Conservation (phyloP, 2,797 vertebrate species). For the Lagocephalus sceleratus region DNA sequence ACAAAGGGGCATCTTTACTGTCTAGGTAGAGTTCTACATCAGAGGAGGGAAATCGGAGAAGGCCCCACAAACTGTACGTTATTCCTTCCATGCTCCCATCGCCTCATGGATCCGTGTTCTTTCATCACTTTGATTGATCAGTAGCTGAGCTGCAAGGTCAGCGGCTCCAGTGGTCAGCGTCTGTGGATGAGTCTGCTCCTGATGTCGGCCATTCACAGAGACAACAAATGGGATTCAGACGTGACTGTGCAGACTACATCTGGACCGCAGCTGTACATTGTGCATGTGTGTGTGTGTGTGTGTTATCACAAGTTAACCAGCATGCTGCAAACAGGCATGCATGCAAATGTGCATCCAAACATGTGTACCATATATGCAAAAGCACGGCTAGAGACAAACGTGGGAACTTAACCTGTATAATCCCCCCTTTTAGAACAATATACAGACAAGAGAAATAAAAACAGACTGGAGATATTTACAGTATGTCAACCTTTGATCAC, state of each 20-base stretch:
- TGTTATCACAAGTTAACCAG: constrained; percentile 55
- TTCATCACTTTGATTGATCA: constrained; percentile 48
- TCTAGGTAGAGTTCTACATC: constrained; percentile 11
- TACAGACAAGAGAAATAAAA: background rate
- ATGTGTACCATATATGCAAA: constrained; percentile 6
- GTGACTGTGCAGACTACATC: constrained; percentile 61
- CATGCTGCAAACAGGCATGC: constrained; percentile 32
- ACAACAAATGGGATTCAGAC: constrained; percentile 68
- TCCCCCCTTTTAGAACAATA: background rate
- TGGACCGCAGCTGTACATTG: constrained; percentile 66
- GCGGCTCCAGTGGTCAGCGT: constrained; percentile 43
- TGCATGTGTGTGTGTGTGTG: constrained; percentile 40
- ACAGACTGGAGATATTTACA: constrained; percentile 8
- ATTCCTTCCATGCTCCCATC: background rate
- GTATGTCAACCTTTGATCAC: constrained; percentile 3
- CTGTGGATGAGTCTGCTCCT: constrained; percentile 32
- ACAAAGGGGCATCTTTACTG: too few relatives aligned
- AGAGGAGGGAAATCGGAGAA: constrained; percentile 5
- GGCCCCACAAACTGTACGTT: background rate
- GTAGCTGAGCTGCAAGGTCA: constrained; percentile 34
- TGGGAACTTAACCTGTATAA: constrained; percentile 2
- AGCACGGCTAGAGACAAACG: constrained; percentile 12
- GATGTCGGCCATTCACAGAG: constrained; percentile 58
- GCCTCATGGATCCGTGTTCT: background rate
- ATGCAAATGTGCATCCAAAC: constrained; percentile 9